Conservation (phyloP, 2,113 vertebrate genomes). For the Brevimyrus niger region DNA sequence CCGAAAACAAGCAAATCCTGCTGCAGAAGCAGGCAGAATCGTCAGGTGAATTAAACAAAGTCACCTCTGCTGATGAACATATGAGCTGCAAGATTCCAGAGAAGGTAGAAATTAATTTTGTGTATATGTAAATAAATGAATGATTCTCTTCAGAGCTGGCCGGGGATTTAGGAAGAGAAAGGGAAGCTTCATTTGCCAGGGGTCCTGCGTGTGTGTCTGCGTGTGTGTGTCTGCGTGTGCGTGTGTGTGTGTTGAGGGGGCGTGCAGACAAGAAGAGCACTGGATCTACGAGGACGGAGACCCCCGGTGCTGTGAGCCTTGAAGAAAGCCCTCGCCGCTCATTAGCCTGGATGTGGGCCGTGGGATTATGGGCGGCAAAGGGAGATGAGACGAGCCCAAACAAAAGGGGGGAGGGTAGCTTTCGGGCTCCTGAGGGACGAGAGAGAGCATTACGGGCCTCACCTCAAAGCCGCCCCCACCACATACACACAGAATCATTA, state of each 20-base stretch:
- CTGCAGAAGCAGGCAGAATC: not conserved
- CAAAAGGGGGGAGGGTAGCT: not conserved
- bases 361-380: not conserved
- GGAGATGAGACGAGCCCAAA: not conserved
- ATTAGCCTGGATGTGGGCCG: constrained; percentile 2
- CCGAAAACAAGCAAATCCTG: not conserved
- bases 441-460: not conserved
- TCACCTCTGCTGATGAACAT: not conserved
- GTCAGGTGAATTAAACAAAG: not conserved
- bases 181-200: not conserved
- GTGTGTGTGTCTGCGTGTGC: not conserved
- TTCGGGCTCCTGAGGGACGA: not conserved
- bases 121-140: not conserved
- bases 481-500: not conserved
- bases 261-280: not conserved
- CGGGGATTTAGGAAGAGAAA: not conserved
- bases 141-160: not conserved
- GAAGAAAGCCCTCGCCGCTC: not conserved
- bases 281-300: not conserved
- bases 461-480: not conserved
- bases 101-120: not conserved
- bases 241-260: not conserved
- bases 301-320: not conserved
- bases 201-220: not conserved
- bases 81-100: not conserved